Evolutionary conservation across 2,888 invertebrate genomes (phyloP).

Genomic region (Vanessa cardui): DNA sequence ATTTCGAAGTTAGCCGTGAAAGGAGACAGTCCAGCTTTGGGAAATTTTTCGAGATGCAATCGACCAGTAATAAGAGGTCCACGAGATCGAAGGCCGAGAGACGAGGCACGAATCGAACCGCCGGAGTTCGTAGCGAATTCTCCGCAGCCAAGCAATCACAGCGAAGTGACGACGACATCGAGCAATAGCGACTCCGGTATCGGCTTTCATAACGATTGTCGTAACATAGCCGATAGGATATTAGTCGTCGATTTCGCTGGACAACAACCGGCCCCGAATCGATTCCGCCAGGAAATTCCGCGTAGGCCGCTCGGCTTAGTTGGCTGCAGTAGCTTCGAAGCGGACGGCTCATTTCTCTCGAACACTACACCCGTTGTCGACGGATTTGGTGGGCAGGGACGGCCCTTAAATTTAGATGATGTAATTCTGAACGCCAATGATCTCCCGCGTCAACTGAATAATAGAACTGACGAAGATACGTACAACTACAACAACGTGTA

Average conservation of each 20-base stretch:
- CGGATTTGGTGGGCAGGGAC: conserved; percentile 76
- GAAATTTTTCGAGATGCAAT: conserved; percentile 67
- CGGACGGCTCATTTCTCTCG: conserved; percentile 74
- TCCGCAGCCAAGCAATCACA: conserved; percentile 92
- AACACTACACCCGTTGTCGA: conserved; percentile 79
- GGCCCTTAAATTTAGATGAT: conserved; percentile 74
- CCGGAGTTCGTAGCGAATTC: conserved; percentile 87
- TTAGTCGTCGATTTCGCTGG: conserved; percentile 88
- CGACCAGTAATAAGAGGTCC: conserved; percentile 65
- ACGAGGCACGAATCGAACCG: conserved; percentile 65
- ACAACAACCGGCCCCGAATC: conserved; percentile 61
- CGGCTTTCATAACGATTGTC: conserved; percentile 94
- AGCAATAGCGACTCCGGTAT: conserved; percentile 98
- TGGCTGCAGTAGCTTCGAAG: conserved; percentile 72
- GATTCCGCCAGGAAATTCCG: conserved; percentile 65
- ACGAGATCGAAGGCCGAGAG: conserved; percentile 64
- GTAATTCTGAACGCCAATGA: conserved; percentile 69
- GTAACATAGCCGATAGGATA: conserved; percentile 91
- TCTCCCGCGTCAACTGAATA: conserved; percentile 60
- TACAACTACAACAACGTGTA: conserved; percentile 77
- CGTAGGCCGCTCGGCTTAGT: conserved; percentile 69
- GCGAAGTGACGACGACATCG: conserved; percentile 91
- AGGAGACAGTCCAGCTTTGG: conserved; percentile 72
- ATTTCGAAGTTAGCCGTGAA: conserved; percentile 74
- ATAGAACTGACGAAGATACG: conserved; percentile 71